Conservation (phyloP, 92 coral and sea anemone species). For the Phenganax stokvisi region DNA sequence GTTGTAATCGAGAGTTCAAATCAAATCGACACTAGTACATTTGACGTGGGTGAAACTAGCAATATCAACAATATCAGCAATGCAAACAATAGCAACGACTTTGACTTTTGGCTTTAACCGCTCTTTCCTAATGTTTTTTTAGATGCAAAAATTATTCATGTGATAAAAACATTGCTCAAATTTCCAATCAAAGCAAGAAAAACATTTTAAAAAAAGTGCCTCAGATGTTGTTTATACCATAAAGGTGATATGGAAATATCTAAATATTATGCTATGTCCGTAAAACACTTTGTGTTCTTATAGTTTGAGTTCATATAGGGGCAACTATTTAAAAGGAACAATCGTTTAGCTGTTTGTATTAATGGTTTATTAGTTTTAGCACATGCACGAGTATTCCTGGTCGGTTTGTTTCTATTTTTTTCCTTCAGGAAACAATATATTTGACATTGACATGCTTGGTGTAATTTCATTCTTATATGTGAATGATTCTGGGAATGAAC, state of each 20-base stretch:
- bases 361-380: background rate
- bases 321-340: too few species aligned
- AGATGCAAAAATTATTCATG: too few species aligned
- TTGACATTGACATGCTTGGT: background rate
- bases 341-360: background rate
- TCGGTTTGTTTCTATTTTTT: background rate
- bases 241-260: background rate
- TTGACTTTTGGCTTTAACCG: too few species aligned
- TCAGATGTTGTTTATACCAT: conserved; percentile 20
- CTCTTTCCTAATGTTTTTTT: too few species aligned
- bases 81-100: background rate
- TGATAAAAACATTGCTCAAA: background rate
- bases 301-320: background rate
- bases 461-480: background rate
- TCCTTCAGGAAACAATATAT: background rate
- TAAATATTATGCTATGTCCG: background rate
- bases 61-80: background rate
- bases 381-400: background rate
- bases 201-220: background rate
- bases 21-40: too few species aligned
- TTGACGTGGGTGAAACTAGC: background rate
- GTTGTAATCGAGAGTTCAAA: background rate
- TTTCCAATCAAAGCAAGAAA: conserved; percentile 9
- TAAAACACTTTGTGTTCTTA: background rate
- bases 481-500: background rate